Evolutionary conservation across 92 coral and sea anemone genomes (phyloP), one percentile per base, ranked within the genome.

Genomic region (Epizoanthus stellaris): DNA sequence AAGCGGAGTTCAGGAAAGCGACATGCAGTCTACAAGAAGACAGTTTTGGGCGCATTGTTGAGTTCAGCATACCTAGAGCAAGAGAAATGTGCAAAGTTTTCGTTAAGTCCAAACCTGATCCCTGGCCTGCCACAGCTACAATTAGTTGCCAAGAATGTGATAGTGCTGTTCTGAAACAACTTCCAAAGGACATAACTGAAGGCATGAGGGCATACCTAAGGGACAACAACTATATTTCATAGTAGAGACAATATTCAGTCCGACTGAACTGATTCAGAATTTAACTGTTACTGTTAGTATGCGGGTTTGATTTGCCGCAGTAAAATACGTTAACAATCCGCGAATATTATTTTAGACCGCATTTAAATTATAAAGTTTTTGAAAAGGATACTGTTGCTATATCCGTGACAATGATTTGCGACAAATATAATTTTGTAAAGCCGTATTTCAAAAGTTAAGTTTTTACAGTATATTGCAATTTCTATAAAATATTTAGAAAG

Each of bases 11-110:
- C 82, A 13, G 9, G 12, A 23, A 57, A 70, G 92, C 88, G 17
- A 77, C 77, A 2, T 56, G 80, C 13, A 71, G 85, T 19, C 75
- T 85, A 17, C 13, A 36, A 25, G 80, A 76, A 25, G 86, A 77
- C 40, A 88, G 88, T 23, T 89, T 84, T 76, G 92, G 92, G 42
- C 38, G 81, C 58, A 62, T 61, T 21, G 87, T 89, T 4, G 70
- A 68, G 42, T 89, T 89, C 67, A 2, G 73, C 10, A 61, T 89
- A 30, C 92, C 85, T 2, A 56, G 92, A 63, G 85, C 92, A 42
- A 83, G 81, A 75, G 75, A 65, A 17, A 12, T 49, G 25, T 89
- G 92, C 85, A 89, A 84, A 63, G 88, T 89, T 14, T 89, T 89
- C 43, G 67, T 89, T 6, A 89, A 89, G 63, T 40, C 61, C 66